Base-by-base conservation (phyloP, 2,113 vertebrate species). In the Xenopus laevis region DNA sequence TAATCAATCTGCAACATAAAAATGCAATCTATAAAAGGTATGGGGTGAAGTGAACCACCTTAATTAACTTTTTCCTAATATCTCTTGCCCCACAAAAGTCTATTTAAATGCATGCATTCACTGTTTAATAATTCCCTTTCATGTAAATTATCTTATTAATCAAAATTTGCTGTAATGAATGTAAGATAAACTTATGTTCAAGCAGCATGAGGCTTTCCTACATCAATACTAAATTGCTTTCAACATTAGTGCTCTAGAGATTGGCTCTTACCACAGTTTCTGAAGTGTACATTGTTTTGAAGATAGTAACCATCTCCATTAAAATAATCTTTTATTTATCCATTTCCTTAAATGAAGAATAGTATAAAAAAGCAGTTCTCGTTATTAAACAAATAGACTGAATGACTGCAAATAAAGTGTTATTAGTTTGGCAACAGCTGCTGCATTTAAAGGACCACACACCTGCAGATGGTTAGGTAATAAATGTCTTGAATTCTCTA, bases 91-190 rank as follows among this genome's bases (percentile, higher is more conserved):
- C 27, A 33, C 23, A 55, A 68, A 44, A 57, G 53, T 16, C 21
- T 33, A n/a, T 47, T 18, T 57, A 15, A 57, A 68, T 57, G 15
- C 16, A 40, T 57, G 10, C 53, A 17, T 12, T 68, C 23, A 33
- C 67, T 55, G 52, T 21, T 57, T 57, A 68, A 33, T 68, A 63
- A 68, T 55, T 68, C 23, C 52, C 23, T 55, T 16, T 57, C 12
- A 68, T 68, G 67, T 30, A 68, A 55, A 68, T 68, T 15, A 68
- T 33, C 47, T 68, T 68, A 68, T 68, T 68, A 68, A 57, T 68
- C 52, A 68, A 68, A 23, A 13, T 57, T 68, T 33, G 20, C 23
- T 10, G 52, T 57, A 30, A 55, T 68, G 53, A 67, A 50, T 67
- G 20, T 27, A 67, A 67, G 20, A 16, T 50, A 67, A 67, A 66